Conservation (phyloP, 2,888 invertebrate species). For the Lysandra bellargus region DNA sequence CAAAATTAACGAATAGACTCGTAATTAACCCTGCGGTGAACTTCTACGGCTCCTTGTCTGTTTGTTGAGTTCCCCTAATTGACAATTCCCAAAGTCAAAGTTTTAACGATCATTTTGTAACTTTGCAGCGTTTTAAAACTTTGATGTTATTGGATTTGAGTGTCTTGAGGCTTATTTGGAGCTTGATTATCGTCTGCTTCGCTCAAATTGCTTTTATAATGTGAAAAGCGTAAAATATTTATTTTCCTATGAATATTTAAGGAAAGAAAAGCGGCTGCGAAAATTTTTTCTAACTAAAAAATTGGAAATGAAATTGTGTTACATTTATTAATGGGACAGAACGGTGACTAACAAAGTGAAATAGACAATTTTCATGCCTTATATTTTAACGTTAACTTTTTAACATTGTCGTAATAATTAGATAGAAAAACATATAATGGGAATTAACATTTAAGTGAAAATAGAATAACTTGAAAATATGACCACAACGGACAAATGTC, state of each 20-base stretch:
- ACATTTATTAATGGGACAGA: neutral
- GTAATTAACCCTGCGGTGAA: slow-evolving; percentile 25
- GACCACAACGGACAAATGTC: slow-evolving; percentile 38
- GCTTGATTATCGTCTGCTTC: slow-evolving; percentile 21
- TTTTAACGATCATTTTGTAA: slow-evolving; percentile 54
- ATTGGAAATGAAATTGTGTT: neutral
- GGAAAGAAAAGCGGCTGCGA: neutral
- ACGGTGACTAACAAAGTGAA: neutral
- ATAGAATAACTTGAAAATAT: slow-evolving; percentile 20
- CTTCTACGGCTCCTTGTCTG: slow-evolving; percentile 41
- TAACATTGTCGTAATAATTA: too few species aligned
- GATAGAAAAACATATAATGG: too few species aligned
- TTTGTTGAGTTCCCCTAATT: slow-evolving; percentile 48
- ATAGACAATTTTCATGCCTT: neutral
- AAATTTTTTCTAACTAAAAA: neutral
- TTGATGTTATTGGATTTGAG: slow-evolving; percentile 50
- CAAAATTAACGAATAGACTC: slow-evolving; percentile 21
- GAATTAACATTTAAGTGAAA: slow-evolving; percentile 35
- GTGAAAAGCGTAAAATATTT: slow-evolving; percentile 18
- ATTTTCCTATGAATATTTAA: slow-evolving; percentile 20
- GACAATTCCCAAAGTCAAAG: slow-evolving; percentile 51
- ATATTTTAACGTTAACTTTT: neutral
- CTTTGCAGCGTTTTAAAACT: slow-evolving; percentile 47
- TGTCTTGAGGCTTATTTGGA: slow-evolving; percentile 40
- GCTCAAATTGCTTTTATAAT: slow-evolving; percentile 27